Evolutionary conservation across 2,113 vertebrate species (phyloP).

Genomic region (Petroica traversi): DNA sequence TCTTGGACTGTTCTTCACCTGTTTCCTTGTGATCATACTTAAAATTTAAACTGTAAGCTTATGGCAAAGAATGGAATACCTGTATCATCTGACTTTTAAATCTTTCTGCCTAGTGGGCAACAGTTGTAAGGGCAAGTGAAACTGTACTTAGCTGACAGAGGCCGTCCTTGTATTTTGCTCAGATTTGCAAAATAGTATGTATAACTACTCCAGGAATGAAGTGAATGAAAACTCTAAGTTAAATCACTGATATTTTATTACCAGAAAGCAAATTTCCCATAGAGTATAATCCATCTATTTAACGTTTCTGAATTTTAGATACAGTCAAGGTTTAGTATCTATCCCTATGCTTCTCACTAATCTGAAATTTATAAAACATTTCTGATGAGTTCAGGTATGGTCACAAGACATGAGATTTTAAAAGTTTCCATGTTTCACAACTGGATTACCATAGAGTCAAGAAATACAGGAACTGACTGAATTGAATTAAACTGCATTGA

Average conservation of each 20-base stretch:
- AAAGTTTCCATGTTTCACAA: background rate
- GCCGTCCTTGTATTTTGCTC: background rate
- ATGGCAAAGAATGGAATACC: background rate
- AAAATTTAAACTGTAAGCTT: background rate
- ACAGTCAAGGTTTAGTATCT: background rate
- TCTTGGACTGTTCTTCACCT: background rate
- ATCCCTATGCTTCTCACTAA: background rate
- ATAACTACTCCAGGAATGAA: background rate
- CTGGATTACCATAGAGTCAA: background rate
- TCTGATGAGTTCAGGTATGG: background rate
- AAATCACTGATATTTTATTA: background rate
- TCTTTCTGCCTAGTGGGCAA: background rate
- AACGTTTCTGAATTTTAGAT: background rate
- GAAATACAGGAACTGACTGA: slow-evolving; percentile 2
- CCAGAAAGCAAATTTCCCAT: background rate
- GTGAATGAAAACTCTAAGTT: background rate
- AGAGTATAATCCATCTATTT: background rate
- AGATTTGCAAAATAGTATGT: background rate
- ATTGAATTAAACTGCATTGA: background rate
- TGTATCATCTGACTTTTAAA: background rate
- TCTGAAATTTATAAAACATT: background rate
- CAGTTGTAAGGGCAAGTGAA: background rate
- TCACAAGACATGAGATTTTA: background rate
- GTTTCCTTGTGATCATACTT: background rate
- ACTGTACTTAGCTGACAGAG: background rate